phyloP scores from a whole-genome alignment of 2,797 vertebrate genomes.

The Chiroxiphia lanceolata region DNA sequence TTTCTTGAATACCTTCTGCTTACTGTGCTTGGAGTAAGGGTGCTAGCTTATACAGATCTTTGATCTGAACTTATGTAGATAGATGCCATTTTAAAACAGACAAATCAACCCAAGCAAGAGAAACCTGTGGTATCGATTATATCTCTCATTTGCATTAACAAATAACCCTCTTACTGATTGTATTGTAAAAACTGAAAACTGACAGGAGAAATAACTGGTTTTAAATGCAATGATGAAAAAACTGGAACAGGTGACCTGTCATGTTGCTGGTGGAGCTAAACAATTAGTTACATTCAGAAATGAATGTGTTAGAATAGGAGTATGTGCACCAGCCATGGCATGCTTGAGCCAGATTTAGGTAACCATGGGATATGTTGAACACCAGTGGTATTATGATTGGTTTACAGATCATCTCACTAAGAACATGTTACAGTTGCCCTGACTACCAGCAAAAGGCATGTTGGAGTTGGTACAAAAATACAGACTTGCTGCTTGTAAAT shows the following conservation, averaged over 20 bases:
- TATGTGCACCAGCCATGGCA: not conserved
- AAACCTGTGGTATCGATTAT: not conserved
- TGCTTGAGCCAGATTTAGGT: not conserved
- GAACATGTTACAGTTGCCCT: not conserved
- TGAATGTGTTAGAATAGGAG: not conserved
- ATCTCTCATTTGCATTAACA: not conserved
- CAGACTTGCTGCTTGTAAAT: not conserved
- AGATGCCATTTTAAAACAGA: not conserved
- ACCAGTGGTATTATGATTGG: not conserved
- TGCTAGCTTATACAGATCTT: not conserved
- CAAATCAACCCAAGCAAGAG: not conserved
- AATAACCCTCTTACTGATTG: not conserved
- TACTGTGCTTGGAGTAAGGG: not conserved
- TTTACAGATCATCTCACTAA: not conserved
- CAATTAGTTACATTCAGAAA: not conserved
- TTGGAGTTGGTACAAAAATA: not conserved
- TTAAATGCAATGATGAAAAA: not conserved
- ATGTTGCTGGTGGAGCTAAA: not conserved
- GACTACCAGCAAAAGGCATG: not conserved
- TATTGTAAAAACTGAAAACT: not conserved
- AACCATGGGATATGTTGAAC: not conserved
- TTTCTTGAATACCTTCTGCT: not conserved
- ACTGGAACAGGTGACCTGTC: not conserved
- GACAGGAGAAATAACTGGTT: not conserved
- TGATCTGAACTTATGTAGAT: not conserved